Evolutionary conservation across 2,797 vertebrate species (phyloP), one percentile per base, ranked within the genome.

Genomic region (Linurgus olivaceus): DNA sequence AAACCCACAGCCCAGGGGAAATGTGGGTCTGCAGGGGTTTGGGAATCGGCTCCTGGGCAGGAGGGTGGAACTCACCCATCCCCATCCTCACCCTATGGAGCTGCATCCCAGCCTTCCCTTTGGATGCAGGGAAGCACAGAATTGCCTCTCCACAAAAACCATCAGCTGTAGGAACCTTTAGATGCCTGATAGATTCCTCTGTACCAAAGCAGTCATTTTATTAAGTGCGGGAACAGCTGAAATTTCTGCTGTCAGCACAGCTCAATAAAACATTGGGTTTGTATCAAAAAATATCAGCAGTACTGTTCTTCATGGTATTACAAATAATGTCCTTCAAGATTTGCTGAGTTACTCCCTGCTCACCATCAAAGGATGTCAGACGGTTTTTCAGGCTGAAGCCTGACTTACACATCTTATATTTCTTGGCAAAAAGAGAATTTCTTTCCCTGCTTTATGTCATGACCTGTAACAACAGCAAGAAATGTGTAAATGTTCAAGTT

Each of bases 351-450:
- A 6, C 9, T 38, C n/a, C 21, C 16, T 45, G n/a, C 58, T 77
- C 17, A 0, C 7, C 37, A 33, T 16, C 26, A 11, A 61, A 81
- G 42, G 10, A 20, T 5, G 8, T 17, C 76, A 33, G 42, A 6
- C 0, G 0, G 10, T 25, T 75, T 74, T 72, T 45, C 66, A 54
- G 54, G 57, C 44, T 7, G 1, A 42, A 42, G 24, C 33, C 44
- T 11, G 42, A 40, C n/a, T 51, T 40, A 8, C 1, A 9, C 44
- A 11, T 12, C 52, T n/a, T 9, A 16, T 0, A 3, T 44, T 81
- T 24, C 87, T 24, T 11, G n/a, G 48, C 66, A 54, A 31, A 80
- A 1, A 31, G 25, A 28, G n/a, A 66, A 29, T 79, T 42, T 38
- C 25, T 78, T 38, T 31, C 7, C 33, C 47, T 47, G 44, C 6